phyloP scores from a whole-genome alignment of 2,888 invertebrate species.

The Drosophila dives region DNA sequence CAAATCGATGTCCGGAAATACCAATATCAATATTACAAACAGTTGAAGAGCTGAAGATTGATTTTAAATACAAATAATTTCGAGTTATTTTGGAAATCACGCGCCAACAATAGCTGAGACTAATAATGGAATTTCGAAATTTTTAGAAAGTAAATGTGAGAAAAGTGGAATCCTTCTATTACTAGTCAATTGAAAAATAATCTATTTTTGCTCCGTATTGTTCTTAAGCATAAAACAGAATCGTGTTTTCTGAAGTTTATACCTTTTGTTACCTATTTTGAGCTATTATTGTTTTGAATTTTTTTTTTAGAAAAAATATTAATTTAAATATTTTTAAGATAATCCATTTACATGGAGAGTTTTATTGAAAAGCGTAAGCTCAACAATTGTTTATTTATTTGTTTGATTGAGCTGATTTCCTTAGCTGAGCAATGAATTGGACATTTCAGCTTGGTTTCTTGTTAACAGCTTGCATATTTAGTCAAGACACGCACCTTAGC shows the following conservation, averaged over 20 bases:
- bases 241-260: neutral
- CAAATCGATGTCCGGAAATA: neutral
- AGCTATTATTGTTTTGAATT: neutral
- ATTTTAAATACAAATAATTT: neutral
- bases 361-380: neutral
- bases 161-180: neutral
- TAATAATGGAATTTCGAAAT: neutral
- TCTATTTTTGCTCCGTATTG: neutral
- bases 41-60: neutral
- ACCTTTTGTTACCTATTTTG: neutral
- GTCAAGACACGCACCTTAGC: slow-evolving; percentile 28
- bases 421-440: slow-evolving; percentile 21
- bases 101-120: neutral
- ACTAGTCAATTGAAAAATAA: neutral
- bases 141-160: neutral
- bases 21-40: neutral
- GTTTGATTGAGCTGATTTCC: slow-evolving; percentile 2
- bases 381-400: neutral
- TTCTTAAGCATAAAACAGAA: neutral
- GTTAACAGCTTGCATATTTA: slow-evolving; percentile 43
- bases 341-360: neutral
- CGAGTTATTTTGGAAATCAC: neutral
- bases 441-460: slow-evolving; percentile 5
- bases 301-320: neutral
- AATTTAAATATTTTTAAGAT: neutral